These are phyloP conservation scores for Cuniculus paca DNA, from an alignment of 2,797 vertebrate genomes.

Conservation along the genomic window DNA sequence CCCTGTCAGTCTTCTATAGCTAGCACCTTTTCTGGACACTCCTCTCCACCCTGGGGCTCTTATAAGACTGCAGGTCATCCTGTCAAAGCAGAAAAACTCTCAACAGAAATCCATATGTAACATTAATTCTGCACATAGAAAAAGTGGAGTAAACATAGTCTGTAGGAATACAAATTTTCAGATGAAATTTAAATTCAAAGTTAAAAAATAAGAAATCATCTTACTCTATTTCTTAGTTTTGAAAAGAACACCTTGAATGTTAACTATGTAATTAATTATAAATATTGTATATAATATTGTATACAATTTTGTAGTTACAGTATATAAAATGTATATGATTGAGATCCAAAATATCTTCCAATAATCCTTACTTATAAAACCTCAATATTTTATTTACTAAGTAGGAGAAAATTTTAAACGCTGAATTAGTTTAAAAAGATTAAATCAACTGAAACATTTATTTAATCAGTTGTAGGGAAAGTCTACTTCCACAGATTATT, in stretches of 20 bases:
- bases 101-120: not conserved
- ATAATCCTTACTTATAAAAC: conserved; percentile 54
- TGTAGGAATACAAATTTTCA: not conserved
- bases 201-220: conserved; percentile 44
- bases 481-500: conserved; percentile 42
- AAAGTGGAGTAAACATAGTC: not conserved
- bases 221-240: conserved; percentile 37
- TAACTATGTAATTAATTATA: not conserved
- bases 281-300: not conserved
- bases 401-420: conserved; percentile 43
- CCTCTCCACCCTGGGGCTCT: not conserved
- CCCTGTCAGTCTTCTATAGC: not conserved
- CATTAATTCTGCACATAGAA: not conserved
- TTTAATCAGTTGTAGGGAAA: conserved; percentile 54
- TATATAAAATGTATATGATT: not conserved
- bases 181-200: conserved; percentile 51
- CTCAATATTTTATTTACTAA: conserved; percentile 43
- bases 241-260: conserved; percentile 37
- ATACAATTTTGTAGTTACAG: not conserved
- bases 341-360: conserved; percentile 32
- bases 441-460: conserved; percentile 49
- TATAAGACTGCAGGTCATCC: not conserved
- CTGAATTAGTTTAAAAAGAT: conserved; percentile 14
- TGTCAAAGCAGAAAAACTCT: not conserved
- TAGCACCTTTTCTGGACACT: not conserved